Evolutionary conservation across 2,113 vertebrate genomes (phyloP), one percentile per base, ranked within the genome.

Genomic region (Hippocampus abdominalis): DNA sequence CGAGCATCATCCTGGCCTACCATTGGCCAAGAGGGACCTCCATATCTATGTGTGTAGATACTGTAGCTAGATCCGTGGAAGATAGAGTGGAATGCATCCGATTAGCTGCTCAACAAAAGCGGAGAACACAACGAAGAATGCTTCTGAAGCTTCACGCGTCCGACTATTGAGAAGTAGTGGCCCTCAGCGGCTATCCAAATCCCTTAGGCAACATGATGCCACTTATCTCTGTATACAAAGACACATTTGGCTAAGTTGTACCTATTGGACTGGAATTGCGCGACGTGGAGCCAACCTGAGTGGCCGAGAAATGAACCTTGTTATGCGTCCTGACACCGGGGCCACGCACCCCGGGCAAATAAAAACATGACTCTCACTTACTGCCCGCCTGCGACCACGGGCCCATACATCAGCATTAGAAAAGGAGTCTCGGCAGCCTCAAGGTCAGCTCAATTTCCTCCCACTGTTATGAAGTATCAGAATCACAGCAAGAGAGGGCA

Each of bases 351-450:
- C 77, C 74, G 72, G 62, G 87, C 88, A 92, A 92, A 92, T 91
- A 92, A 92, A 91, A 93, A 92, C 92, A 92, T 88, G 89, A 79
- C 86, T 90, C 89, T 91, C 91, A 88, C 90, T 93, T 91, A 90
- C 87, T 87, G 89, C 86, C 88, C 83, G 84, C 84, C 81, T 69
- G 84, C 53, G 65, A 81, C 71, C 85, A 77, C 73, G 81, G 84
- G 73, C 82, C 83, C 88, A 92, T 93, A 90, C 90, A 92, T 93
- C 91, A 93, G 89, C 87, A 85, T 86, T 85, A 90, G 80, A 67
- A 87, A 85, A 88, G 76, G 86, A n/a, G 88, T 77, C 82, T 73
- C 73, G 71, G 83, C 85, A 87, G 82, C 88, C 81, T 90, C 90
- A 89, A 92, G 92, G 92, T 92, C 91, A 90, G 90, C 82, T 88